Evolutionary conservation across 2,888 invertebrate species (phyloP).

Genomic region (Lasioglossum malachurum): DNA sequence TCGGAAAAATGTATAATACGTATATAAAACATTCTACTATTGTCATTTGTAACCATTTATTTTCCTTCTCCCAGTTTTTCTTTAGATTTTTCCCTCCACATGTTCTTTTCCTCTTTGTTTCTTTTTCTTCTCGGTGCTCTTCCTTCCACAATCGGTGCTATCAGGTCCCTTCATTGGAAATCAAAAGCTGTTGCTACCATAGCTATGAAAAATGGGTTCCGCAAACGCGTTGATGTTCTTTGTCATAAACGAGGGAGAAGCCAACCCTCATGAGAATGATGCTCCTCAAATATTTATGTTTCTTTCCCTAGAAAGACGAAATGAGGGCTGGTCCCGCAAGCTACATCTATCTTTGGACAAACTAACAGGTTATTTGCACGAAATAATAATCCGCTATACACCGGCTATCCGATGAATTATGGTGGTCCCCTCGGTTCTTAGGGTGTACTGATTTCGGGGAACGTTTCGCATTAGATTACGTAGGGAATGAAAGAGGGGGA

Average conservation of each 20-base stretch:
- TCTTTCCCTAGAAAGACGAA: not conserved
- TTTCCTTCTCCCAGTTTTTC: not conserved
- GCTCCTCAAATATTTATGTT: constrained; percentile 49
- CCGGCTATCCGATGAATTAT: not conserved
- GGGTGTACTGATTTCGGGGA: not conserved
- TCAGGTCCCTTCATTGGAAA: not conserved
- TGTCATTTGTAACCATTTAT: not conserved
- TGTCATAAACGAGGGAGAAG: constrained; percentile 10
- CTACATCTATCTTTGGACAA: not conserved
- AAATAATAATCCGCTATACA: not conserved
- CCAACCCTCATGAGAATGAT: constrained; percentile 12
- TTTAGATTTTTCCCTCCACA: not conserved
- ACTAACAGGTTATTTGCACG: not conserved
- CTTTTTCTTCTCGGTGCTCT: not conserved
- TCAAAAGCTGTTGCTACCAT: not conserved
- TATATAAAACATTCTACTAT: not conserved
- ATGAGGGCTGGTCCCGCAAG: not conserved
- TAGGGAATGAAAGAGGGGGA: not conserved
- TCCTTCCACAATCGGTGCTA: not conserved
- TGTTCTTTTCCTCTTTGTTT: not conserved
- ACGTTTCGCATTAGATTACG: not conserved
- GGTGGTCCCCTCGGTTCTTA: not conserved
- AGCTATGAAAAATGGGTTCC: not conserved
- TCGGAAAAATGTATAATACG: not conserved
- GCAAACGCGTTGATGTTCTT: not conserved